Evolutionary conservation across 1,140 invertebrate species (phyloP), one percentile per base, ranked within the genome.

Genomic region (Daktulosphaira vitifoliae): DNA sequence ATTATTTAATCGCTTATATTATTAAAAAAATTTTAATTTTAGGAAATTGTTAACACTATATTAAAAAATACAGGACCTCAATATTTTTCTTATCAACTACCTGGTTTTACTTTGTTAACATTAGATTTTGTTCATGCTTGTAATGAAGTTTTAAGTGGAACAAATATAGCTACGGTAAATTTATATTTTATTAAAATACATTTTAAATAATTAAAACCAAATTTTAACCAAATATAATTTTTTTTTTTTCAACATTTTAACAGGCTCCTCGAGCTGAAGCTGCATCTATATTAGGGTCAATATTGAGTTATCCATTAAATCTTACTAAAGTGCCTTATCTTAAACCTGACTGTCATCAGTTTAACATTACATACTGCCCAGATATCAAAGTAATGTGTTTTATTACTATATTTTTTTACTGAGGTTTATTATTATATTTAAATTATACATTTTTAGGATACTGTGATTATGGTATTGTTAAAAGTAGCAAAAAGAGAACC

Each of bases 111-210:
- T 7, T 77, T 96, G 52, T 77, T 98, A 1, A 76, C 93, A 9
- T 76, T 93, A 22, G 92, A 98, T 77, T 88, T 96, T 69, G 86
- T 97, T 42, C 86, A 91, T 73, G 92, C 92, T 11, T 88, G 89
- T 68, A 89, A 91, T 54, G 54, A 53, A 51, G 20, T 65, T 49
- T 50, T 52, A 33, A 65, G 50, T 50, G 20, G 25, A 44, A 50
- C 62, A 8, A 65, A 65, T 23, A 7, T 67, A 18, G 25, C 22
- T 42, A 26, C 51, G 38, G 37, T 53, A 64, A 53, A 53, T 20
- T 37, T 48, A n/a, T 44, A 18, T 33, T 22, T 59, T 67, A 2
- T 13, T n/a, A 25, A 54, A 25, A n/a, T 67, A 52, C 56, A 39
- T 68, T 46, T 16, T 25, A 37, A 65, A 16, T 25, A 42, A 5